Conservation (phyloP, 2,113 vertebrate species). For the Zosterops japonicus region DNA sequence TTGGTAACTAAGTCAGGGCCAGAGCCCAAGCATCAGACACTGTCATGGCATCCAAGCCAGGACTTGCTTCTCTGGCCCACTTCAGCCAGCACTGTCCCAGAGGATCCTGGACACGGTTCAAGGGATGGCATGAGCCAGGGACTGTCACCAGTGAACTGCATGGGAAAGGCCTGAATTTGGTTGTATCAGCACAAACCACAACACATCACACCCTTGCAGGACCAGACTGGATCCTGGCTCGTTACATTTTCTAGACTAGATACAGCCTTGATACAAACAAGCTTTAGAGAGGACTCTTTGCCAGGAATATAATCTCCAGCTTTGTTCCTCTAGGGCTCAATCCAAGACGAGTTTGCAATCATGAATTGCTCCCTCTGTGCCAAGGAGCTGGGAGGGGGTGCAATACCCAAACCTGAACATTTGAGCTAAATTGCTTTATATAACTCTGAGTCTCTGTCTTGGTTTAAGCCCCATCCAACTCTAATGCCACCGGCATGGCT, state of each 20-base stretch:
- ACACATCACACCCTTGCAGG: not conserved
- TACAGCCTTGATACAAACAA: not conserved
- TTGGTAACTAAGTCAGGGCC: not conserved
- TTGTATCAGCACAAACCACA: conserved; percentile 1
- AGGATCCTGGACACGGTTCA: not conserved
- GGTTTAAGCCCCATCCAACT: not conserved
- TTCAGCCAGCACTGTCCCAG: not conserved
- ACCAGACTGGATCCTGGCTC: not conserved
- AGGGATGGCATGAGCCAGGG: not conserved
- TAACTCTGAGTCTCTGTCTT: not conserved
- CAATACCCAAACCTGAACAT: not conserved
- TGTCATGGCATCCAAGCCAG: not conserved
- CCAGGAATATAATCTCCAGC: not conserved
- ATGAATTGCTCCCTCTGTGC: not conserved
- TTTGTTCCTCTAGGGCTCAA: not conserved
- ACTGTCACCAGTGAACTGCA: not conserved
- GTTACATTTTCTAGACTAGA: not conserved
- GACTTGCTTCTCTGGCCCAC: fast-evolving
- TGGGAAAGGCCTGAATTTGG: not conserved
- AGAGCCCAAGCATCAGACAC: not conserved
- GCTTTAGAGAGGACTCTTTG: not conserved
- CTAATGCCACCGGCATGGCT: not conserved
- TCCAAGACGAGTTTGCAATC: not conserved
- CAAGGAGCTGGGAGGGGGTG: not conserved
- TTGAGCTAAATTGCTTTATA: not conserved